phyloP scores from a whole-genome alignment of 1,140 invertebrate genomes.

The Philaenus spumarius region DNA sequence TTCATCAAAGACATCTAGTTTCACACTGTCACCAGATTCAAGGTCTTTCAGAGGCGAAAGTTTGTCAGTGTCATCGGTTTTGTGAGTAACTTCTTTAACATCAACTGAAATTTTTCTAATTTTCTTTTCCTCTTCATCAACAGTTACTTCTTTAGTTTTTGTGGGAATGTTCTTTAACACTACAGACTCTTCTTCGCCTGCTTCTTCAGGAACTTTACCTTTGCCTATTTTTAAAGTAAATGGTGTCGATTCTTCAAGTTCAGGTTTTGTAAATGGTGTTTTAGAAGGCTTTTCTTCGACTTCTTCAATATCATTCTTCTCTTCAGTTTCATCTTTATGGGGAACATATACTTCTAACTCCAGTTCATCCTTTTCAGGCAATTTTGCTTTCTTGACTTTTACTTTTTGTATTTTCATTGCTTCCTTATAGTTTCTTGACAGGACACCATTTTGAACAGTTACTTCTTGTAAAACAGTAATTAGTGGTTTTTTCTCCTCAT shows the following conservation, averaged over 20 bases:
- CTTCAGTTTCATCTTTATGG: conserved; percentile 13
- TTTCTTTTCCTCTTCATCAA: too few species aligned
- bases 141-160: conserved; percentile 25
- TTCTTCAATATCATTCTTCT: neutral
- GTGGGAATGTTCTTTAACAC: conserved; percentile 33
- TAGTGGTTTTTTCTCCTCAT: conserved; percentile 25
- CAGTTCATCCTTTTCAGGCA: conserved; percentile 26
- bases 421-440: conserved; percentile 38
- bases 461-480: conserved; percentile 30
- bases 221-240: conserved; percentile 41
- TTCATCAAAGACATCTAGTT: too few species aligned
- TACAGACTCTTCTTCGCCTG: conserved; percentile 28
- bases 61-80: too few species aligned
- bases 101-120: too few species aligned
- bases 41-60: too few species aligned
- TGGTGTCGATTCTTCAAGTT: conserved; percentile 43
- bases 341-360: conserved; percentile 29
- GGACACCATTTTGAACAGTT: conserved; percentile 32
- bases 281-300: neutral
- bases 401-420: conserved; percentile 35
- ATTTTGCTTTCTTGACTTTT: conserved; percentile 32
- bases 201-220: conserved; percentile 26
- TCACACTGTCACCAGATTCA: too few species aligned
- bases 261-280: conserved; percentile 1
- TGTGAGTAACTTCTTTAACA: too few species aligned